Base-by-base conservation (phyloP, 37 sponge, comb jelly and placozoan genomes). In the Oscarella lobularis region DNA sequence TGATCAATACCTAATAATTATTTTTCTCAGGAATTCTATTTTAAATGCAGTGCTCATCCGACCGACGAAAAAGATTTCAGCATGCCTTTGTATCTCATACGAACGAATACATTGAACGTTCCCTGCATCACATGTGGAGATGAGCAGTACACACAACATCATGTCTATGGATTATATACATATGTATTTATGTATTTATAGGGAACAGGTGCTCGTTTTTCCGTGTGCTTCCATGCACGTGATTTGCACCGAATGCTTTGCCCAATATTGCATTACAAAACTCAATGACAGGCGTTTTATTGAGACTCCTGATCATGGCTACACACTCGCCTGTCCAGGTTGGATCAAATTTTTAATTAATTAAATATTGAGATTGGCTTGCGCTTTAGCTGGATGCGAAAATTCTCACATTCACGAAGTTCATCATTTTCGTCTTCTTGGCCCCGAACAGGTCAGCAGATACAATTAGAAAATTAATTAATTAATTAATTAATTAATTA, bases 251-350 rank as follows among this genome's bases (percentile, higher is more conserved):
- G 69, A 75, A 31, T 95, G 96, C 68, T 95, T 91, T 70, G 67
- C 37, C 14, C 60, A 81, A 35, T 91, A 87, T 66, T 81, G 85
- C 38, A 55, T 55, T 31, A 65, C 65, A 38, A 66, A 78, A 39
- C 77, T 95, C 36, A 76, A 67, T 31, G 40, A 77, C 6, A 77
- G 96, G 9, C 79, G 71, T 40, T 95, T 91, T 81, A 79, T 81
- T 4, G 81, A 88, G 73, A 72, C 87, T 36, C 40, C 69, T 1
- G 20, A 67, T 38, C 67, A 60, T 9, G 92, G 96, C 72, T 91
- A 91, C 67, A 95, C 90, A 37, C 33, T 91, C 0, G 74, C 73
- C 0, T 95, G 96, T 39, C 96, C 96, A 38, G 85, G 92, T 91
- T 75, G 29, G 73, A 27, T 9, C 20, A 20, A 27, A 20, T 48